Evolutionary conservation across 2,888 invertebrate species (phyloP).

Genomic region (Leptogaster cylindrica): DNA sequence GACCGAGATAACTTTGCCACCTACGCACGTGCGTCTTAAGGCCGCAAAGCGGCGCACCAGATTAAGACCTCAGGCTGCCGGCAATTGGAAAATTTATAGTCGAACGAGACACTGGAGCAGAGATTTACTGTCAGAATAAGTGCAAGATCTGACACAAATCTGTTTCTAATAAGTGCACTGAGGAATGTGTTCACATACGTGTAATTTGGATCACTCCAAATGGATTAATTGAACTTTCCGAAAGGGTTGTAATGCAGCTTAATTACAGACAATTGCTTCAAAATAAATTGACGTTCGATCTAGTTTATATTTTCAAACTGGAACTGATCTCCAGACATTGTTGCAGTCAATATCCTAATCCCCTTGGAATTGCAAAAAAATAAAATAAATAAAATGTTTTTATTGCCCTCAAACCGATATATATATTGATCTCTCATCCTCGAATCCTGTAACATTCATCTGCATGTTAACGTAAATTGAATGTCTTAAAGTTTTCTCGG

Average conservation of each 20-base stretch:
- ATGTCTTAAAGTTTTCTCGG: slow-evolving; percentile 8
- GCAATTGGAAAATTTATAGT: slow-evolving; percentile 29
- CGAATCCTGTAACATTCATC: no score
- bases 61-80: slow-evolving; percentile 20
- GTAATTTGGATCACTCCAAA: no score
- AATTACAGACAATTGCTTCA: no score
- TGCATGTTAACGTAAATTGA: slow-evolving; percentile 8
- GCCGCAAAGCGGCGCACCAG: background rate
- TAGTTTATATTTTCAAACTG: no score
- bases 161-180: slow-evolving; percentile 21
- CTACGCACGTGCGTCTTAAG: background rate
- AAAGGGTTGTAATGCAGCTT: no score
- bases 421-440: background rate
- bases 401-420: no score
- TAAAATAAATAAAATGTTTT: no score
- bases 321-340: no score
- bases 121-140: slow-evolving; percentile 34
- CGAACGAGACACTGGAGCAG: slow-evolving; percentile 13
- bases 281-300: background rate
- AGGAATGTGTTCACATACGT: slow-evolving; percentile 1
- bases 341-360: no score
- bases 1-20: slow-evolving; percentile 29
- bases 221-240: slow-evolving; percentile 34
- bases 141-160: slow-evolving; percentile 37
- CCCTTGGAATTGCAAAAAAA: no score